Conservation (phyloP, 2,888 invertebrate species). For the Hypomecis atomaria region DNA sequence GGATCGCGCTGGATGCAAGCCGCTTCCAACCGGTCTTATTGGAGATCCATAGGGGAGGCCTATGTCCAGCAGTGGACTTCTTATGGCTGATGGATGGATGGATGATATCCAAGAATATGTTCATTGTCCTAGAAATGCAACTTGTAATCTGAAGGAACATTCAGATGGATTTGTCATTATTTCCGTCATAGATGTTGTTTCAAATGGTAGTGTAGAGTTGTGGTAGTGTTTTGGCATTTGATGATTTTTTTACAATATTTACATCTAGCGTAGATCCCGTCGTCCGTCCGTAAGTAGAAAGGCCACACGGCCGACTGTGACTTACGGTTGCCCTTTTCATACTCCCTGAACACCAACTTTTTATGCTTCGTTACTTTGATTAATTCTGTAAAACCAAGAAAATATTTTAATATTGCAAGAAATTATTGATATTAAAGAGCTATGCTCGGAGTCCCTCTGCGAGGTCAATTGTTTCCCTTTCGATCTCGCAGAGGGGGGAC, state of each 20-base stretch:
- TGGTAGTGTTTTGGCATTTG: slow-evolving; percentile 17
- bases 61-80: no score
- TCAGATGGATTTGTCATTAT: background rate
- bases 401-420: background rate
- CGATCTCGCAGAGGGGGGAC: no score
- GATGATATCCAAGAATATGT: no score
- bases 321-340: slow-evolving; percentile 11
- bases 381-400: background rate
- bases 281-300: slow-evolving; percentile 11
- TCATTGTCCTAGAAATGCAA: no score
- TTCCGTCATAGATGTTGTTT: slow-evolving; percentile 9
- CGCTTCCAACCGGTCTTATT: no score
- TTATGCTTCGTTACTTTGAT: slow-evolving; percentile 7
- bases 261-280: slow-evolving; percentile 15
- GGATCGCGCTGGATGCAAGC: no score
- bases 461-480: background rate
- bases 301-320: slow-evolving; percentile 14
- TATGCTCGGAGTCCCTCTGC: no score
- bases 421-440: background rate
- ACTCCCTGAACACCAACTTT: slow-evolving; percentile 15
- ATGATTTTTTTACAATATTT: slow-evolving; percentile 16
- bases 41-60: no score
- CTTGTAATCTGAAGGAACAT: background rate
- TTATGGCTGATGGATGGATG: no score
- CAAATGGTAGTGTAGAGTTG: slow-evolving; percentile 12